Base-by-base conservation (phyloP, 2,888 invertebrate species). In the Tryphoninae sp. region DNA sequence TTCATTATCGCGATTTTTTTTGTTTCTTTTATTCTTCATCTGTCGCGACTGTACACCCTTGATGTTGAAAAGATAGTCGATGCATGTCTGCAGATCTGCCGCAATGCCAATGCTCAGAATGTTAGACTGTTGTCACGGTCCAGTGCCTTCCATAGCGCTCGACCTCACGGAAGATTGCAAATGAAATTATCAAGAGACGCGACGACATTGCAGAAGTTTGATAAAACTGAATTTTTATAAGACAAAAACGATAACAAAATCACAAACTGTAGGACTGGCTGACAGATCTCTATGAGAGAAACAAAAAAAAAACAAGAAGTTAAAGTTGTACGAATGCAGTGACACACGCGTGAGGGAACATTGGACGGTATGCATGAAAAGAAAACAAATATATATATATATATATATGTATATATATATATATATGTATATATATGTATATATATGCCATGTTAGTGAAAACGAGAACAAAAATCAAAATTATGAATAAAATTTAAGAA, bases 401-500 rank as follows among this genome's bases (percentile, higher is more conserved):
- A 78, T 13, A 45, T 13, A 45, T 13, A 13, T 45, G 59, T 71
- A 79, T 64, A 78, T 2, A 45, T 13, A 45, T 13, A 45, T 45
- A 19, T 19, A 19, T 19, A 19, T 19, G 19, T 19, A 19, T 19
- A 19, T 19, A 19, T 19, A 64, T 71, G 77, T 64, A 75, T 2
- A 45, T 13, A 45, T 13, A 45, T 45, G 45, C 26, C 64, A 73
- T 73, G 26, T 71, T 33, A 72, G 68, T 58, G 59, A 33, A 71
- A 83, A 67, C 62, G 68, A 79, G 49, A 78, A 80, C 82, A 80
- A 65, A 64, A 81, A 73, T 73, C 76, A 75, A 73, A 74, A 11
- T 80, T 58, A 82, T 71, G 59, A 85, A 84, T 78, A 82, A 78
- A 77, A 67, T 73, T 62, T 81, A 79, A 78, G 82, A 77, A 81